phyloP scores from a whole-genome alignment of 2,888 invertebrate species.

The Nematopogon swammerdamellus region DNA sequence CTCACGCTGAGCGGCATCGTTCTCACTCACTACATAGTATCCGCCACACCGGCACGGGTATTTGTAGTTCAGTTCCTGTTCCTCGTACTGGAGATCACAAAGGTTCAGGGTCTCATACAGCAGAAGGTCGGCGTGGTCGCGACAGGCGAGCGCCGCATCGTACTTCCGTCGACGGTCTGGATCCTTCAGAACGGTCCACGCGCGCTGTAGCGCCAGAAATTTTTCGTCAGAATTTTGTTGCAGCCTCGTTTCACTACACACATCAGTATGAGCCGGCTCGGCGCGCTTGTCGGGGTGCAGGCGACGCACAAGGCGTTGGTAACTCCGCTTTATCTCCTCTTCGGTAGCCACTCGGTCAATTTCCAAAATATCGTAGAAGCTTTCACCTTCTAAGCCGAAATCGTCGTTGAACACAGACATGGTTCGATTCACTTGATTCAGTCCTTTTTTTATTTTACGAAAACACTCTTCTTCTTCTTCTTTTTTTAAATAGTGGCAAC shows the following conservation, averaged over 20 bases:
- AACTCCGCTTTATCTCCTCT: conserved; percentile 60
- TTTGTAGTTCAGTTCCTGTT: conserved; percentile 27
- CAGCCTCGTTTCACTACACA: too few species aligned
- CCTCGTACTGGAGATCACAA: conserved; percentile 40
- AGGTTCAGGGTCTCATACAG: conserved; percentile 57
- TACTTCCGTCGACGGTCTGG: conserved; percentile 60
- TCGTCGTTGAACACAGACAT: conserved; percentile 11
- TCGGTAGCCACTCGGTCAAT: conserved; percentile 49
- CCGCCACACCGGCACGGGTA: conserved; percentile 73
- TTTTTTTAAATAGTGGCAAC: too few species aligned
- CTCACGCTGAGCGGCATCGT: conserved; percentile 28
- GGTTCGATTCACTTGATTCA: conserved; percentile 2
- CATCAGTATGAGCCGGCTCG: too few species aligned
- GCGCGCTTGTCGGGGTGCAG: conserved; percentile 61
- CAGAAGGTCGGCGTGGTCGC: conserved; percentile 54
- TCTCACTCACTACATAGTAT: conserved; percentile 41
- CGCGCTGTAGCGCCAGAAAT: conserved; percentile 56
- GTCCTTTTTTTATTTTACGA: too few species aligned
- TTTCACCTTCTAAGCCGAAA: conserved; percentile 3
- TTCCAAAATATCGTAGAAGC: conserved; percentile 55
- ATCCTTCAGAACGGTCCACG: conserved; percentile 69
- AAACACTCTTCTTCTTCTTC: too few species aligned
- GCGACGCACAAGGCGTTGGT: conserved; percentile 52
- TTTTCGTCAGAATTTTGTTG: conserved; percentile 16
- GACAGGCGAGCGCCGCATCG: conserved; percentile 59